phyloP scores from a whole-genome alignment of 2,888 invertebrate species.

The Sthenelais limicola region DNA sequence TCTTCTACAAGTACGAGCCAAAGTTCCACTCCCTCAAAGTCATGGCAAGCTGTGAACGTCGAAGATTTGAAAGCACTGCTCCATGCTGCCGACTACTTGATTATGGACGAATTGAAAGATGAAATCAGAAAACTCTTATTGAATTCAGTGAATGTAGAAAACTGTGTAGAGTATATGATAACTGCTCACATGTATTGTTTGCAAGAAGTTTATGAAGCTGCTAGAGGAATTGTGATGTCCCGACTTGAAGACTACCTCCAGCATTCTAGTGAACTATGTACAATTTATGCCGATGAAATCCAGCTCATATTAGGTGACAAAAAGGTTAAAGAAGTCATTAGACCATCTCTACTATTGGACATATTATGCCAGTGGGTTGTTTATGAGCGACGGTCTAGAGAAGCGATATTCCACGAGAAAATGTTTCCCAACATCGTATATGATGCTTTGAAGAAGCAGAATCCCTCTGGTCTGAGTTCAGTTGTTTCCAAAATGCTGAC shows the following conservation, averaged over 20 bases:
- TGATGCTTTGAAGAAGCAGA: constrained; percentile 19
- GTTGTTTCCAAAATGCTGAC: constrained; percentile 17
- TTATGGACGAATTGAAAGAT: constrained; percentile 34
- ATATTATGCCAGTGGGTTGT: constrained; percentile 15
- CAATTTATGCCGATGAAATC: constrained; percentile 24
- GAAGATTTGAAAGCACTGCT: constrained; percentile 32
- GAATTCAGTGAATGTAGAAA: constrained; percentile 27
- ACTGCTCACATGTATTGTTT: constrained; percentile 26
- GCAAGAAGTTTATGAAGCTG: constrained; percentile 26
- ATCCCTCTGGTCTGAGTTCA: neutral
- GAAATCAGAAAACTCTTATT: constrained; percentile 24
- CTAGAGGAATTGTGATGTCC: constrained; percentile 25
- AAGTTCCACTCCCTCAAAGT: neutral
- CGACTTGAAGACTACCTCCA: constrained; percentile 29
- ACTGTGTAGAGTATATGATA: constrained; percentile 35
- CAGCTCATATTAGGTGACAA: constrained; percentile 27
- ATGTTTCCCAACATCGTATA: constrained; percentile 19
- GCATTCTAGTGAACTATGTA: constrained; percentile 28
- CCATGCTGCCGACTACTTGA: constrained; percentile 33
- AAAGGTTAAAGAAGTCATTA: constrained; percentile 22
- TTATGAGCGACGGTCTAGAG: constrained; percentile 16
- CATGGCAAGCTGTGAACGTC: neutral
- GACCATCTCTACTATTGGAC: constrained; percentile 3
- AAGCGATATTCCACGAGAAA: constrained; percentile 14
- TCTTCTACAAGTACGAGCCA: neutral